Percentiles rank a stretch among this genome's conserved stretches.
Evolutionary conservation across 2,888 invertebrate genomes (phyloP).

Genomic region (Brachyopa scutellaris): DNA sequence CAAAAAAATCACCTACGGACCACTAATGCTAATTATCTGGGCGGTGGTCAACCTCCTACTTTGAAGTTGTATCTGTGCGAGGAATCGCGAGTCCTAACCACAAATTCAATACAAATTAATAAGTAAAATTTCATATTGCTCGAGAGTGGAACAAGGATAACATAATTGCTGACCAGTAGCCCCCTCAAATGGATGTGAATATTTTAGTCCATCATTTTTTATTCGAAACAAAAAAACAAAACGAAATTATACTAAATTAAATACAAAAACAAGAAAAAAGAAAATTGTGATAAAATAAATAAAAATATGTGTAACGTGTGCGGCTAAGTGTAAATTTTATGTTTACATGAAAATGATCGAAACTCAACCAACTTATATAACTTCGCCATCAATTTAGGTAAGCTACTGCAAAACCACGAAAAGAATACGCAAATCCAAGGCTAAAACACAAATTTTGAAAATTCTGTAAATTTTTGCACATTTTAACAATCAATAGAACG

Average conservation of each 20-base stretch:
- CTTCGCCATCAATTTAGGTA: neutral
- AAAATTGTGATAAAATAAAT: neutral
- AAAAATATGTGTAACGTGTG: neutral
- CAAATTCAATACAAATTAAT: neutral
- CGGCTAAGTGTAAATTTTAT: neutral
- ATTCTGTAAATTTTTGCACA: too few relatives aligned
- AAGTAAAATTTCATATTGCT: neutral
- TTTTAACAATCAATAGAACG: too few relatives aligned
- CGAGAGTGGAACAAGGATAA: neutral
- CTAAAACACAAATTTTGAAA: too few relatives aligned
- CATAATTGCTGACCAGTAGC: neutral
- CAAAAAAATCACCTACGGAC: neutral
- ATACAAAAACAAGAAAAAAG: neutral
- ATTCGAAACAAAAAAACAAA: neutral
- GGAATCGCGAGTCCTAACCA: neutral
- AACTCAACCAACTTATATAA: slow-evolving; percentile 18
- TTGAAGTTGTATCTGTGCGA: neutral
- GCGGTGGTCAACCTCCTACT: slow-evolving; percentile 10
- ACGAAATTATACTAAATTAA: too few relatives aligned
- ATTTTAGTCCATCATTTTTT: neutral
- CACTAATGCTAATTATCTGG: neutral
- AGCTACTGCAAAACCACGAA: neutral
- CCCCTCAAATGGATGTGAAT: neutral
- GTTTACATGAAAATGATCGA: neutral
- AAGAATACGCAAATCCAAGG: too few relatives aligned